These are phyloP conservation scores for Andrena chrysosceles DNA, from an alignment of 2,888 invertebrate species.

Conservation along the genomic window DNA sequence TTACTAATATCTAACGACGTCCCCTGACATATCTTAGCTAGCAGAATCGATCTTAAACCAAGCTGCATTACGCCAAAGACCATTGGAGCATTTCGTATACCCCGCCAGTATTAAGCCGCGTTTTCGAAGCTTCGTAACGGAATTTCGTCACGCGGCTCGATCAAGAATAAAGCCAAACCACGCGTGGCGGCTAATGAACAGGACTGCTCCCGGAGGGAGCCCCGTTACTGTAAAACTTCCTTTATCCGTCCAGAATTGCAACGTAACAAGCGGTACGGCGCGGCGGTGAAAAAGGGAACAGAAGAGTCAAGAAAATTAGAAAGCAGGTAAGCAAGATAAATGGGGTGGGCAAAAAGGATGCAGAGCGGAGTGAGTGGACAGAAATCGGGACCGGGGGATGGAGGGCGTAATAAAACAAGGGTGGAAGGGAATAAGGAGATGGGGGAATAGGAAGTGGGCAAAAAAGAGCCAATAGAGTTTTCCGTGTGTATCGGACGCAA, in stretches of 20 bases:
- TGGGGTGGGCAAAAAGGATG: constrained; percentile 4
- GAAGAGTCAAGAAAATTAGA: background rate
- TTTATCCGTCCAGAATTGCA: background rate
- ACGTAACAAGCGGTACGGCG: background rate
- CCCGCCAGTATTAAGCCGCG: background rate
- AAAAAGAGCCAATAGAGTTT: constrained; percentile 57
- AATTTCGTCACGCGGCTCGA: background rate
- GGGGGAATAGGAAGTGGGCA: background rate
- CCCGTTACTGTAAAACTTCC: background rate
- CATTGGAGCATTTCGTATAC: background rate
- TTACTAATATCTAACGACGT: too few relatives aligned
- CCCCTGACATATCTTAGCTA: background rate
- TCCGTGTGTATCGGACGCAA: constrained; percentile 68
- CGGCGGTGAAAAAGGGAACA: background rate
- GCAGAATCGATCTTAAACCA: background rate
- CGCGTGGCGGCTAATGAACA: background rate
- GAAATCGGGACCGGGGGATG: constrained; percentile 39
- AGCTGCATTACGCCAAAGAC: background rate
- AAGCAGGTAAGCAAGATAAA: constrained; percentile 10
- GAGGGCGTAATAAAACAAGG: background rate
- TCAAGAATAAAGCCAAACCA: background rate
- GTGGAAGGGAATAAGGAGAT: background rate
- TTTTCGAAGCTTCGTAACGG: too few relatives aligned
- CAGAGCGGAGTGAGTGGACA: constrained; percentile 24
- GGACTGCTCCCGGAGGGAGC: background rate